Evolutionary conservation across 1,140 invertebrate species (phyloP).

Genomic region (Diorhabda sublineata): DNA sequence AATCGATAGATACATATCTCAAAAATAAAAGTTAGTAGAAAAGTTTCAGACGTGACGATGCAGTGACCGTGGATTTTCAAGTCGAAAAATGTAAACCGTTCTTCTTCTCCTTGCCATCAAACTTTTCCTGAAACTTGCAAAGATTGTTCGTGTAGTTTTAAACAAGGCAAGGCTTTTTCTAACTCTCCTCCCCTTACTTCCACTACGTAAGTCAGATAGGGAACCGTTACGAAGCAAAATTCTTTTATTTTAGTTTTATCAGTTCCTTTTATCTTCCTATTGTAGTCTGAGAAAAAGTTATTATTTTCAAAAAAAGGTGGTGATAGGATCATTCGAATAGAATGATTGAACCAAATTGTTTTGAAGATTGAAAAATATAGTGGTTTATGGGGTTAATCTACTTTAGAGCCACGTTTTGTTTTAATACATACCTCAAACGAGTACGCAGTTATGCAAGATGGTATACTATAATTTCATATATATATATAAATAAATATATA

Average conservation of each 20-base stretch:
- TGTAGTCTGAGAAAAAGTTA: neutral
- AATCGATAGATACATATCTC: constrained; percentile 24
- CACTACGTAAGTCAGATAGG: constrained; percentile 19
- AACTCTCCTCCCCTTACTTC: constrained; percentile 1
- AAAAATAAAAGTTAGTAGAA: constrained; percentile 25
- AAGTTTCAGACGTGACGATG: constrained; percentile 27
- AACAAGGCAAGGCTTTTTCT: constrained; percentile 24
- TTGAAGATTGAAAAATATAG: too few relatives aligned
- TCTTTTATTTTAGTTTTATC: constrained; percentile 35
- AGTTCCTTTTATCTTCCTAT: constrained; percentile 32
- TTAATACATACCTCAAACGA: too few relatives aligned
- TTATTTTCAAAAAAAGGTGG: too few relatives aligned
- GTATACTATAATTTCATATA: too few relatives aligned
- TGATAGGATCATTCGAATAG: too few relatives aligned
- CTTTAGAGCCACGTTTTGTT: too few relatives aligned
- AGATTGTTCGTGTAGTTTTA: constrained; percentile 38
- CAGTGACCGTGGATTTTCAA: constrained; percentile 30
- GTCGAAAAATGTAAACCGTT: constrained; percentile 33
- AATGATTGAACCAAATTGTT: too few relatives aligned
- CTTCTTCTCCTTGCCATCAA: constrained; percentile 36
- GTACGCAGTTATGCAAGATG: too few relatives aligned
- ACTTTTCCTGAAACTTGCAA: constrained; percentile 37
- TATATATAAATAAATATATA: too few relatives aligned
- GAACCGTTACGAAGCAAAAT: constrained; percentile 21
- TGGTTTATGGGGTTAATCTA: too few relatives aligned